phyloP scores from a whole-genome alignment of 2,113 vertebrate genomes.

The Morone saxatilis region DNA sequence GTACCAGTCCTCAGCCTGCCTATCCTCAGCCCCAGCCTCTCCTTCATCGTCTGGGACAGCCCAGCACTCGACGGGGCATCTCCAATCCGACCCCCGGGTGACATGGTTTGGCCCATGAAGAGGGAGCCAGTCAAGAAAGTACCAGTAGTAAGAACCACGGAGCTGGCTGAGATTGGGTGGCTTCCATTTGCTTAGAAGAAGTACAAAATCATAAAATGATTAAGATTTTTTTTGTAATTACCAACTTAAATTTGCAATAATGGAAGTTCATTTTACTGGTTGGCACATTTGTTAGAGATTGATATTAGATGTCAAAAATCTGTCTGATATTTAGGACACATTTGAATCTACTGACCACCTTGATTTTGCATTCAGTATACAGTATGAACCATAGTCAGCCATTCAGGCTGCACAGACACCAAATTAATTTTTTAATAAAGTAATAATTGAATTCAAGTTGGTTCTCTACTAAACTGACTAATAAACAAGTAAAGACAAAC shows the following conservation, averaged over 20 bases:
- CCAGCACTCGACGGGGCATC: constrained; percentile 89
- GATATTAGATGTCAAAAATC: neutral
- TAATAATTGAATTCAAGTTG: neutral
- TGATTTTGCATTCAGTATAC: neutral
- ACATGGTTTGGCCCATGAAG: constrained; percentile 86
- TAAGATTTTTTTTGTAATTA: neutral
- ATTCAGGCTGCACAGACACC: too few species aligned
- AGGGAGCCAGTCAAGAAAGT: constrained; percentile 93
- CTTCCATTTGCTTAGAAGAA: constrained; percentile 82
- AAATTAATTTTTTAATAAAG: too few species aligned
- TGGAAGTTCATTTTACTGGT: neutral
- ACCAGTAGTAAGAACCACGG: constrained; percentile 93
- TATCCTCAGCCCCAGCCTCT: constrained; percentile 88
- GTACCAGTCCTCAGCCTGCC: constrained; percentile 95
- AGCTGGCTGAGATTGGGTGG: constrained; percentile 78
- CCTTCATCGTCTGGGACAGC: constrained; percentile 88
- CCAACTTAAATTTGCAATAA: neutral
- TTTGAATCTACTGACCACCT: neutral
- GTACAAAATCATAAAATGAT: neutral
- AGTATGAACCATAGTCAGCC: neutral
- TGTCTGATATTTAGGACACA: neutral
- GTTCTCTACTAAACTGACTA: neutral
- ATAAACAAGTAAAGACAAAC: neutral
- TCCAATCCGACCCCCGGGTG: constrained; percentile 92
- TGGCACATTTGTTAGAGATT: neutral